Evolutionary conservation across 2,888 invertebrate species (phyloP), one percentile per base, ranked within the genome.

Genomic region (Cephus spinipes): DNA sequence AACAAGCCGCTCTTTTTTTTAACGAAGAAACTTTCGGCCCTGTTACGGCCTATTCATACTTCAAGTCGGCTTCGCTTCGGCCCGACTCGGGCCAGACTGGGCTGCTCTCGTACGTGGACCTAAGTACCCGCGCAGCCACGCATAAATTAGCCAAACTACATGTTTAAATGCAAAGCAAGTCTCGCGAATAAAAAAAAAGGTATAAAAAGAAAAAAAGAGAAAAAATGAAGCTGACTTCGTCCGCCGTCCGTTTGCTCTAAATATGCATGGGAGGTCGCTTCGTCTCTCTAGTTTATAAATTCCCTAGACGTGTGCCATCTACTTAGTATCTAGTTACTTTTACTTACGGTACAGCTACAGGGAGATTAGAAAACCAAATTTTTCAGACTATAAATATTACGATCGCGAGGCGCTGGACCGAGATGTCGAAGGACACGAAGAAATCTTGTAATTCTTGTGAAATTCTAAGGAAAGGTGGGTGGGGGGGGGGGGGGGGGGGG

Each of bases 131-230:
- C n/a, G 71, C 75, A 69, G 33, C 31, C 73, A 74, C 75, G 78
- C 68, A 80, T 81, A 81, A 81, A 79, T 81, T 79, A 79, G 73
- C 77, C 77, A 76, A 79, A 80, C 81, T 83, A 82, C 85, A 82
- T 82, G 86, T 86, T 86, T 86, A 85, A 85, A 87, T 87, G 86
- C 86, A 85, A 85, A 87, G 83, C 83, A 77, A 78, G 85, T 32
- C 75, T 73, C 36, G 82, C 71, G 81, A 83, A 82, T 82, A 81
- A 84, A 79, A 80, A 80, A 34, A 31, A 73, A 30, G 23, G 40
- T 23, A 35, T 35, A 40, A 68, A 73, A 73, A 69, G 55, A 74
- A 74, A 76, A 36, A 68, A 23, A 32, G 15, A 40, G 32, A 3
- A 76, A 33, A 35, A 69, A 76, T 73, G 77, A 69, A 77, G 75